A percentile compares a stretch with the other conserved stretches of the same genome.
These are phyloP conservation scores for Ancistrus triradiatus DNA, from an alignment of 2,113 vertebrate species.

Conservation along the genomic window DNA sequence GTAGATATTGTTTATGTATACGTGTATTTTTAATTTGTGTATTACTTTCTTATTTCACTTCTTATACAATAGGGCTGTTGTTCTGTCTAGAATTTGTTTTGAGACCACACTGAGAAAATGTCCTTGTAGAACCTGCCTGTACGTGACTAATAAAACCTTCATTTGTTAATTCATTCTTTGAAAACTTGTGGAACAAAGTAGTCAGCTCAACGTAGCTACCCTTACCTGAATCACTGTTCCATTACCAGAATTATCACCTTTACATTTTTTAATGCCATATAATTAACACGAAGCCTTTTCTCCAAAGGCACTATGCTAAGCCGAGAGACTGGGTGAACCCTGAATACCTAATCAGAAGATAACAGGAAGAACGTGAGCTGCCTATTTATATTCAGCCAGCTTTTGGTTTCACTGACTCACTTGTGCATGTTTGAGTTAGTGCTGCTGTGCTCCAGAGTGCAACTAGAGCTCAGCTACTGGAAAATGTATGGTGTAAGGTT, in stretches of 20 bases:
- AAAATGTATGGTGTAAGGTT: neutral
- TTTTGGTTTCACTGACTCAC: conserved; percentile 26
- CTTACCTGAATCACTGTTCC: neutral
- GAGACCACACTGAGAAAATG: no score
- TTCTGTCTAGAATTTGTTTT: no score
- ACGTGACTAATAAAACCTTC: no score
- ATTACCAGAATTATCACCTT: conserved; percentile 1
- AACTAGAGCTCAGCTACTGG: conserved; percentile 5
- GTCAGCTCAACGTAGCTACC: no score
- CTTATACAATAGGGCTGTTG: no score
- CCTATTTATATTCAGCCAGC: conserved; percentile 31
- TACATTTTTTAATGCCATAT: conserved; percentile 8
- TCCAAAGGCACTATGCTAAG: conserved; percentile 17
- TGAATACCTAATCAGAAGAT: conserved; percentile 25
- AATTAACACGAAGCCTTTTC: conserved; percentile 26
- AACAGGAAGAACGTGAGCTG: conserved; percentile 2
- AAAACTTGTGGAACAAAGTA: no score
- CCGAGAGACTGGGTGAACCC: conserved; percentile 6
- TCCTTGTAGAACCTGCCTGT: no score
- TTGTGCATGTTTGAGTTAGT: conserved; percentile 20
- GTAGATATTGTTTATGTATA: no score
- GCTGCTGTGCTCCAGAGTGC: neutral
- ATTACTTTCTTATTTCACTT: no score
- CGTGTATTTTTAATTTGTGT: no score
- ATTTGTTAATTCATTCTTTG: no score